Evolutionary conservation across 2,797 vertebrate species (phyloP).

Genomic region (Apogon hyalosoma): DNA sequence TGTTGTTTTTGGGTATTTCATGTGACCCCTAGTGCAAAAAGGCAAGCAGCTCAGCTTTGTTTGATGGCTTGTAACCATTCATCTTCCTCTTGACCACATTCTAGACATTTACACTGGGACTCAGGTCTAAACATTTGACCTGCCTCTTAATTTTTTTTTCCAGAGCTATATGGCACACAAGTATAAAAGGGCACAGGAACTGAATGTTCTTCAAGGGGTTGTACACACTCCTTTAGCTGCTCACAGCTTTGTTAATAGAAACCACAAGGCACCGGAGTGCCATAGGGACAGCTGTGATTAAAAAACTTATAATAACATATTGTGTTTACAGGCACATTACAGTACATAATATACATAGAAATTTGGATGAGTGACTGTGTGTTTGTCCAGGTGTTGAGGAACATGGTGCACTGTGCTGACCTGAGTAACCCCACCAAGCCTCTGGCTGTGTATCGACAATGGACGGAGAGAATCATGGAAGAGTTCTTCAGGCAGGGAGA

Average conservation of each 20-base stretch:
- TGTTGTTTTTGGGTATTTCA: too few species aligned
- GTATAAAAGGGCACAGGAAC: background rate
- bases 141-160: too few species aligned
- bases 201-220: background rate
- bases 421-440: slow-evolving; percentile 97
- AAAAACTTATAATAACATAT: background rate
- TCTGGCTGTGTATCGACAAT: slow-evolving; percentile 92
- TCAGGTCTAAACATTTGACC: too few species aligned
- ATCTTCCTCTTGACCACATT: too few species aligned
- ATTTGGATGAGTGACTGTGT: slow-evolving; percentile 20
- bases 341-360: background rate
- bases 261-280: background rate
- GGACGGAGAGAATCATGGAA: slow-evolving; percentile 96
- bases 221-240: background rate
- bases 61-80: too few species aligned
- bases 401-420: slow-evolving; percentile 97
- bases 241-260: background rate
- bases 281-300: background rate
- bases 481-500: slow-evolving; percentile 97
- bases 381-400: slow-evolving; percentile 84
- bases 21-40: too few species aligned
- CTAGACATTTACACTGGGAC: too few species aligned
- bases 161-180: background rate
- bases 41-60: too few species aligned
- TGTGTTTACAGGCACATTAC: background rate